Evolutionary conservation across 2,888 invertebrate species (phyloP).

Genomic region (Acronicta leporina): DNA sequence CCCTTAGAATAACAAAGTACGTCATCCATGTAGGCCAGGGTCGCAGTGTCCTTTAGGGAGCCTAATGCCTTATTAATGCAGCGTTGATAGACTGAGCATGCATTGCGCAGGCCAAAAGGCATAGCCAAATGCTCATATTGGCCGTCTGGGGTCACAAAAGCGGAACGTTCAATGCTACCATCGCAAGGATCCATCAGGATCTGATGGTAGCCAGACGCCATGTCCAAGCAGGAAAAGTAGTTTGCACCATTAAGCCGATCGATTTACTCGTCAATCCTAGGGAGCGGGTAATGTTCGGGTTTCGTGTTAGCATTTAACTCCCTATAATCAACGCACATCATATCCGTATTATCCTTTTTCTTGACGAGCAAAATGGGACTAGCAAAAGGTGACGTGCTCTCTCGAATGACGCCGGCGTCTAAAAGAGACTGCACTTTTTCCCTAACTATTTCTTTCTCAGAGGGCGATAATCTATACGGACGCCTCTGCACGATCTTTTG

Average conservation of each 20-base stretch:
- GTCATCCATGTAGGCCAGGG: too few relatives aligned
- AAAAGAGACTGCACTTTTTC: constrained; percentile 48
- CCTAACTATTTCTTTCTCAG: constrained; percentile 44
- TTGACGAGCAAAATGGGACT: constrained; percentile 53
- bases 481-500: constrained; percentile 35
- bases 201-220: constrained; percentile 12
- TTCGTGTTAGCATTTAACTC: constrained; percentile 55
- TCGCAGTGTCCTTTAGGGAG: too few relatives aligned
- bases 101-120: too few relatives aligned
- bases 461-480: constrained; percentile 45
- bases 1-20: too few relatives aligned
- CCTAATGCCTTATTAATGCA: too few relatives aligned
- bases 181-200: not conserved
- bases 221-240: constrained; percentile 10
- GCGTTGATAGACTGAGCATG: too few relatives aligned
- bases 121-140: too few relatives aligned
- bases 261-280: constrained; percentile 17
- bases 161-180: too few relatives aligned
- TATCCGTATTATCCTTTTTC: constrained; percentile 18
- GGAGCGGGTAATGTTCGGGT: constrained; percentile 45
- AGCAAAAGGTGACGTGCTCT: constrained; percentile 56
- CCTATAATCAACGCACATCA: constrained; percentile 27
- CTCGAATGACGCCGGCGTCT: constrained; percentile 53
- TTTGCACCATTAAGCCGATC: not conserved
- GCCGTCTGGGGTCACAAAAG: too few relatives aligned